A percentile compares a stretch with the other conserved stretches of the same genome.
These are phyloP conservation scores for Ptilorrhoa leucosticta DNA, from an alignment of 2,113 vertebrate species.

Conservation along the genomic window DNA sequence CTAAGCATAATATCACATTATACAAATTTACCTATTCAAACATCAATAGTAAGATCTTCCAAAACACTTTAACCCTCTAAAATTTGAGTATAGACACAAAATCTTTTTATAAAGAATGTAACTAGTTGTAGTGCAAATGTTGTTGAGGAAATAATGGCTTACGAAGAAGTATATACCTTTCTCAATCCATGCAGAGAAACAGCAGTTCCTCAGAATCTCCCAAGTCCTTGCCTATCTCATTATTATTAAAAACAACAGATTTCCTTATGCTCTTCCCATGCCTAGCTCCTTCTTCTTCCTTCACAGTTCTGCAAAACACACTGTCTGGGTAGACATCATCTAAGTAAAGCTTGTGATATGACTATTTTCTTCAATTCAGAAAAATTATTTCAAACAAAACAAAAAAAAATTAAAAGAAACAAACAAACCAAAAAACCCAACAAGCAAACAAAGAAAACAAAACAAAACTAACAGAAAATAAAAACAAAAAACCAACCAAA, in stretches of 20 bases:
- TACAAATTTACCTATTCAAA: background rate
- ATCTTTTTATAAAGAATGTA: background rate
- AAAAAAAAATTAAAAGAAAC: background rate
- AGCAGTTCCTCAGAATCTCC: background rate
- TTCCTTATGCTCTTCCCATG: background rate
- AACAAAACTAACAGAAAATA: background rate
- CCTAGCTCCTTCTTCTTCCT: background rate
- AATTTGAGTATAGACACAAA: background rate
- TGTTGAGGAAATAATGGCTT: background rate
- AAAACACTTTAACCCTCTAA: background rate
- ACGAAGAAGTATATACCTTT: fast-evolving
- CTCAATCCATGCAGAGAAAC: background rate
- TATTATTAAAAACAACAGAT: background rate
- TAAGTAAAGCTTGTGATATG: background rate
- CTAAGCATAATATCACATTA: background rate
- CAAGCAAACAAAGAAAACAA: background rate
- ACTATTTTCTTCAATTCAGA: background rate
- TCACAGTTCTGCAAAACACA: background rate
- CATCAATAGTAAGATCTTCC: background rate
- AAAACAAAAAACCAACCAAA: background rate
- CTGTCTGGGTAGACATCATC: background rate
- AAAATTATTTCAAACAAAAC: background rate
- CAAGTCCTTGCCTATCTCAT: background rate
- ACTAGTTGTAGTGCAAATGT: background rate
- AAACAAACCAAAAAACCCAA: background rate